A percentile compares a stretch with the other conserved stretches of the same genome.
phyloP scores from a whole-genome alignment of 1,140 invertebrate genomes.

The Kradibia gibbosae region DNA sequence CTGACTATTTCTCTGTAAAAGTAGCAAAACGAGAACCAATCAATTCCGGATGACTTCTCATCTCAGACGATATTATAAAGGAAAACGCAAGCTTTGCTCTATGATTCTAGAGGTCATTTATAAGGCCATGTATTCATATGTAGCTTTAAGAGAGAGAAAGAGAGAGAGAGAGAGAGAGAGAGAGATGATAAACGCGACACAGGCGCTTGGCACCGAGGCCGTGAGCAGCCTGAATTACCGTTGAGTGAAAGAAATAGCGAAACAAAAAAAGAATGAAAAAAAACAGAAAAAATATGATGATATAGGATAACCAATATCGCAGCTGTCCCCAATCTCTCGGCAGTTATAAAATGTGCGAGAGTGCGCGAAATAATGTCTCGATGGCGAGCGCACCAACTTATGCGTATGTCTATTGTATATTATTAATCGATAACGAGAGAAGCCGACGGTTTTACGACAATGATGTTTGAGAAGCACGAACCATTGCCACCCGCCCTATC shows the following conservation, averaged over 20 bases:
- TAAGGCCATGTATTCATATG: conserved; percentile 68
- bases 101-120: conserved; percentile 57
- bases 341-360: not conserved
- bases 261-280: not conserved
- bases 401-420: conserved; percentile 38
- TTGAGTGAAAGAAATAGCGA: not conserved
- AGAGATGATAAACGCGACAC: conserved; percentile 31
- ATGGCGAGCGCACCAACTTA: conserved; percentile 36
- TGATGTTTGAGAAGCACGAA: conserved; percentile 27
- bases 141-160: conserved; percentile 57
- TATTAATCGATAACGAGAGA: conserved; percentile 48
- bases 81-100: conserved; percentile 44
- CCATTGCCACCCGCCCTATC: not conserved
- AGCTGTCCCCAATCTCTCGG: not conserved
- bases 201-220: conserved; percentile 17
- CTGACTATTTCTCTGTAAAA: not conserved
- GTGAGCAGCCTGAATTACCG: not conserved
- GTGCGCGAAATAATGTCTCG: not conserved
- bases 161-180: conserved; percentile 23
- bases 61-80: conserved; percentile 38
- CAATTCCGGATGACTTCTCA: conserved; percentile 32
- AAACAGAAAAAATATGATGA: not conserved
- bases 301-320: not conserved
- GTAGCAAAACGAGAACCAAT: not conserved
- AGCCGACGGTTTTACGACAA: conserved; percentile 49